Evolutionary conservation across 2,797 vertebrate species (phyloP), one percentile per base, ranked within the genome.

Genomic region (Percopsis omiscomaycus): DNA sequence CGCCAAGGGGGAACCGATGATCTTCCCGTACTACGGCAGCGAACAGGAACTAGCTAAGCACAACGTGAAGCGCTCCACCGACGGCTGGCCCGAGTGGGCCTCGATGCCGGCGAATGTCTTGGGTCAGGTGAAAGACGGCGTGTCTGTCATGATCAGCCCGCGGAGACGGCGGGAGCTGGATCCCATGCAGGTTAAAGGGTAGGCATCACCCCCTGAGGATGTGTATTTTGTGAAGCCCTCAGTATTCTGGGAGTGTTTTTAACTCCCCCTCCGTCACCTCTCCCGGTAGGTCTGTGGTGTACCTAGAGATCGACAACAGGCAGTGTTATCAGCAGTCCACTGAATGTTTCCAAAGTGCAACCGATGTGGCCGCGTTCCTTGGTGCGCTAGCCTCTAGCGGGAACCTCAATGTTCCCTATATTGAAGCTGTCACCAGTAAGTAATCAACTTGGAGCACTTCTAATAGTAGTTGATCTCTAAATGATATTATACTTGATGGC

Each of bases 271-370:
- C 3, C 11, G 2, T 22, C 1, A 1, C 72, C 57, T 77, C 15
- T 69, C 15, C 61, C 22, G 53, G 14, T 57, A 91, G 86, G 44
- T 98, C 98, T 22, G 92, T 99, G 1, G 96, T 99, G 29, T 96
- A 97, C 81, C 85, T 99, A 88, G 97, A 99, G 87, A 98, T 99
- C 0, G 98, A 99, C 89, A 99, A 99, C 86, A 94, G 98, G 2
- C 97, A 99, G 73, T 99, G 98, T 47, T 92, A 96, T 80, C 96
- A 97, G 83, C 93, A 96, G 0, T 97, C 95, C 0, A 90, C 92
- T 0, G 96, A 98, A 69, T 99, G 98, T 79, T 99, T 99, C 92
- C 95, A 97, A 89, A 99, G 95, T 0, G 91, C 97, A 6, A 96
- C 94, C 0, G 98, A 98, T 0, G 97, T 98, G 52, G 97, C 97